Evolutionary conservation across 2,888 invertebrate genomes (phyloP).

Genomic region (Neoascia interrupta): DNA sequence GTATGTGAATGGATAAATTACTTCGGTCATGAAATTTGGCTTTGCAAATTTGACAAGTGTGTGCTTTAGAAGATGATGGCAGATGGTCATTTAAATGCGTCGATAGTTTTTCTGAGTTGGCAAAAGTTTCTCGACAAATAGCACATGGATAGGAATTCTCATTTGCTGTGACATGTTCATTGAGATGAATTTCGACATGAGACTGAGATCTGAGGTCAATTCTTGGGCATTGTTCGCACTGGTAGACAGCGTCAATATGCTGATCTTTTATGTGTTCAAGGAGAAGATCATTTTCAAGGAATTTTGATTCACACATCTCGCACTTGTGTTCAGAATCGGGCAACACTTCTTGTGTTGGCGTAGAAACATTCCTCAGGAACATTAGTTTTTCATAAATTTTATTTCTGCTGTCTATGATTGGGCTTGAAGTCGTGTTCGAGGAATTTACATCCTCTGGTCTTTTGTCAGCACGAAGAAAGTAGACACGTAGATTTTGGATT

Average conservation of each 20-base stretch:
- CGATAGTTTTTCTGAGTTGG: background rate
- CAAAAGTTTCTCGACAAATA: background rate
- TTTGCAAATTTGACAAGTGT: constrained; percentile 16
- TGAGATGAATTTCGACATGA: background rate
- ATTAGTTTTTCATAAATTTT: too few species aligned
- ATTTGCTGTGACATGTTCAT: background rate
- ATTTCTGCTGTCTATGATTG: too few species aligned
- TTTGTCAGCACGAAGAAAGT: constrained; percentile 2
- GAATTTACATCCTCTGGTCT: background rate
- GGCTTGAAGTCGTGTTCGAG: background rate
- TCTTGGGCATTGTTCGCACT: constrained; percentile 9
- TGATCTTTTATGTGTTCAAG: too few species aligned
- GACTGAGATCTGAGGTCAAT: background rate
- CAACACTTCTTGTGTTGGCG: too few species aligned
- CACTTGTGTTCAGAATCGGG: too few species aligned
- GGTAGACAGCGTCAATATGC: background rate
- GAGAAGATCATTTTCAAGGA: too few species aligned
- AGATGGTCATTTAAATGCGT: constrained; percentile 19
- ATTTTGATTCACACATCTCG: too few species aligned
- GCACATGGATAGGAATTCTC: constrained; percentile 2
- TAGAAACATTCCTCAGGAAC: too few species aligned
- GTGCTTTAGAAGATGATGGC: background rate
- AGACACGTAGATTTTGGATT: constrained; percentile 5
- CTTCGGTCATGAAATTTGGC: too few species aligned
- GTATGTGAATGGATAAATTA: too few species aligned